Base-by-base conservation (phyloP, 2,888 invertebrate species). In the Zeuzera pyrina region DNA sequence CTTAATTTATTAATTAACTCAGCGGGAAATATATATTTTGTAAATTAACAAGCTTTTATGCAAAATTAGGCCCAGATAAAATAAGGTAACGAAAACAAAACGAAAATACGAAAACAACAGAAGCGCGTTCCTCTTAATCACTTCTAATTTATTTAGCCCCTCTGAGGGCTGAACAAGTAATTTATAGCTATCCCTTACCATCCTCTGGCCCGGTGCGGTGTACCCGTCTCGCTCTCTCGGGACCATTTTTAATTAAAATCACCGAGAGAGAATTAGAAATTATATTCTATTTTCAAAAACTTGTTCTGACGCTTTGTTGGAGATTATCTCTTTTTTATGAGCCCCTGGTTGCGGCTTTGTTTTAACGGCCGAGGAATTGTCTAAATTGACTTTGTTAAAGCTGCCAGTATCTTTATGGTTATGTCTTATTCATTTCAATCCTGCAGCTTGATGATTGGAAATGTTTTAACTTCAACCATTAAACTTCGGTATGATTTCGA, bases 261-360 rank as follows among this genome's bases (percentile, higher is more conserved):
- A 71, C 76, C 73, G 74, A 53, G 77, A 81, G 79, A 37, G 43
- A 81, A 83, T 83, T 79, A 79, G 83, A 81, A 83, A 83, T 81
- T 83, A 83, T 83, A 83, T 83, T 83, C 83, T 83, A 83, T 83
- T 83, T 83, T 73, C 79, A 70, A 77, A 81, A 79, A 83, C 79
- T 83, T 81, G 81, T 66, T 76, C 78, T 70, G 79, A 71, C 70
- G 79, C 67, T 79, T 81, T 79, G 81, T 71, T 49, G 67, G 70
- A 74, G 81, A 79, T 83, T 78, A 81, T 79, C 72, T 76, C 56
- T 70, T 79, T 81, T 83, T 83, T 81, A 83, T 78, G 79, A 71
- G 77, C 69, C 83, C 79, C 83, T 40, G 65, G 76, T 58, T 67
- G 78, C 64, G 68, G 62, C 58, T 78, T 76, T 70, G 68, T 71